These are phyloP conservation scores for Cossypha dichroa DNA, from an alignment of 2,797 vertebrate genomes.

Conservation along the genomic window DNA sequence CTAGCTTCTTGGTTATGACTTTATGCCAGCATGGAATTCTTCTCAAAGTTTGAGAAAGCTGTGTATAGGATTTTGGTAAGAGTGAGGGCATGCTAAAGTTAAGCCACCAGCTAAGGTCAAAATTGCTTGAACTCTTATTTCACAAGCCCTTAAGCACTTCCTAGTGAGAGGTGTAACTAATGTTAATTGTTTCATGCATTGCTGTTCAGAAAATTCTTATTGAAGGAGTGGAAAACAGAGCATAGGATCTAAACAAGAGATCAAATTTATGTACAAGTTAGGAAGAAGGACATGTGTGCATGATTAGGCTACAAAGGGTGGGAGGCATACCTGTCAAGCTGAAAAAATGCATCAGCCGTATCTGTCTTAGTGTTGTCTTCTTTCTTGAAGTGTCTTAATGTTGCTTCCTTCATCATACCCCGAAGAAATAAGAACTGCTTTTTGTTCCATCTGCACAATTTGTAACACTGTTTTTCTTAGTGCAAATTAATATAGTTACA, in stretches of 20 bases:
- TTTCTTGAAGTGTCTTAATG: neutral
- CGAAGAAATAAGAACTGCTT: neutral
- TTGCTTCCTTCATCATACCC: fast-evolving
- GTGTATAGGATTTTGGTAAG: neutral
- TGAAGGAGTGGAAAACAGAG: neutral
- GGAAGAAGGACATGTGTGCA: fast-evolving
- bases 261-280: neutral
- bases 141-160: neutral
- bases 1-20: neutral
- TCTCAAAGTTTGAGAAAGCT: neutral
- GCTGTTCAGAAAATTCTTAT: neutral
- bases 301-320: neutral
- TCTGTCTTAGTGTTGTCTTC: neutral
- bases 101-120: neutral
- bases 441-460: neutral
- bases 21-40: neutral
- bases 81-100: neutral
- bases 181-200: neutral
- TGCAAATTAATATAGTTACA: neutral
- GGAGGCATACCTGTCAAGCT: neutral
- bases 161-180: neutral
- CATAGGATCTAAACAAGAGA: neutral
- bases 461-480: neutral
- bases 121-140: neutral
- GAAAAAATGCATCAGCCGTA: neutral